These are phyloP conservation scores for Zaprionus capensis DNA, from an alignment of 1,140 invertebrate species.

Conservation along the genomic window DNA sequence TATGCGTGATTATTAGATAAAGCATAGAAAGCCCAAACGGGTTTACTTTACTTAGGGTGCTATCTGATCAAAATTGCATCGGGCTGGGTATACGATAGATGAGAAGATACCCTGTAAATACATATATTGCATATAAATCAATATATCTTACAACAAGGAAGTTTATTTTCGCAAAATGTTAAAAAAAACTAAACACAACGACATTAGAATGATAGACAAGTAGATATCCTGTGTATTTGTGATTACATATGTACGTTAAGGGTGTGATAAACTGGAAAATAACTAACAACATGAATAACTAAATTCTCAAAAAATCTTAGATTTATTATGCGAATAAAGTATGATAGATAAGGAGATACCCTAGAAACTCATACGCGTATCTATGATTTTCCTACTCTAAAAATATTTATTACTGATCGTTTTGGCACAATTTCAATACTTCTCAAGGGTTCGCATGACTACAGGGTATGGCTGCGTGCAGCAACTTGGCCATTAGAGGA, in stretches of 20 bases:
- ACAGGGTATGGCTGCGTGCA: conserved; percentile 12
- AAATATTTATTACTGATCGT: background rate
- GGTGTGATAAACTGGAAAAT: background rate
- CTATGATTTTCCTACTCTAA: no score
- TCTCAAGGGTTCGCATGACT: background rate
- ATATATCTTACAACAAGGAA: background rate
- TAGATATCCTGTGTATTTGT: background rate
- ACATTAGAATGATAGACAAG: background rate
- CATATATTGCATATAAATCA: background rate
- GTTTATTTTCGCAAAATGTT: background rate
- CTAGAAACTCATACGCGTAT: background rate
- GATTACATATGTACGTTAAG: background rate
- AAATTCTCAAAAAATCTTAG: background rate
- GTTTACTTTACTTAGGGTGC: background rate
- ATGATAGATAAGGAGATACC: background rate
- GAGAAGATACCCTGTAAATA: conserved; percentile 8
- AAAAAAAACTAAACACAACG: background rate
- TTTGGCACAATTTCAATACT: background rate
- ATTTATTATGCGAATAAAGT: no score
- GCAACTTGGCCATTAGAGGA: conserved; percentile 61
- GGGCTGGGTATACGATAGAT: background rate
- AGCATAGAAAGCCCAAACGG: background rate
- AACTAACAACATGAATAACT: background rate
- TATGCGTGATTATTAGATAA: background rate
- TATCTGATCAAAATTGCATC: background rate